Evolutionary conservation across 2,888 invertebrate genomes (phyloP).

Genomic region (Apamea crenata): DNA sequence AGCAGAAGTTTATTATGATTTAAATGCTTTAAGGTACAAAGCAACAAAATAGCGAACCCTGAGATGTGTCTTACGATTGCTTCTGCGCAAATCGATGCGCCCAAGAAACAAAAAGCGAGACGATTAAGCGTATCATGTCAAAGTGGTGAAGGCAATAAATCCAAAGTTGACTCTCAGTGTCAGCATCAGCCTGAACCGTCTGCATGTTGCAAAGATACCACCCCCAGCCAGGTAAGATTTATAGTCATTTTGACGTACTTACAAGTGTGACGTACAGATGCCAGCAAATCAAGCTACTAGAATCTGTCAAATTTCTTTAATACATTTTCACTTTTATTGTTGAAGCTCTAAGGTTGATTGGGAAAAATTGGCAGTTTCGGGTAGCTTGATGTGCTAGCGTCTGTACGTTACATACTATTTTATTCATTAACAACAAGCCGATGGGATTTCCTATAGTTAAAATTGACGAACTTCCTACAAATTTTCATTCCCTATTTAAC

Average conservation of each 20-base stretch:
- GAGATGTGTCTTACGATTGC: background rate
- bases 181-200: slow-evolving; percentile 20
- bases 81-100: background rate
- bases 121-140: slow-evolving; percentile 53
- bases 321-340: no score
- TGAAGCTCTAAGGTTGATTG: no score
- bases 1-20: background rate
- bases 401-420: no score
- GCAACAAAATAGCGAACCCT: slow-evolving; percentile 20
- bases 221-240: slow-evolving; percentile 30
- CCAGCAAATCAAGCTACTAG: no score
- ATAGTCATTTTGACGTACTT: background rate
- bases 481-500: background rate
- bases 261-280: background rate
- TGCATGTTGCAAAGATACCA: slow-evolving; percentile 8
- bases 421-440: background rate
- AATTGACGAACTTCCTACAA: background rate
- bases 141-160: slow-evolving; percentile 51
- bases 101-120: slow-evolving; percentile 23
- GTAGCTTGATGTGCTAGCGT: no score
- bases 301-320: no score
- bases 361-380: no score
- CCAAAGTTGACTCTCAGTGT: slow-evolving; percentile 27
- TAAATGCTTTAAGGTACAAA: slow-evolving; percentile 31
- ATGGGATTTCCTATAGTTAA: background rate